These are phyloP conservation scores for Megaceryle maxima DNA, from an alignment of 2,113 vertebrate species.

Conservation along the genomic window DNA sequence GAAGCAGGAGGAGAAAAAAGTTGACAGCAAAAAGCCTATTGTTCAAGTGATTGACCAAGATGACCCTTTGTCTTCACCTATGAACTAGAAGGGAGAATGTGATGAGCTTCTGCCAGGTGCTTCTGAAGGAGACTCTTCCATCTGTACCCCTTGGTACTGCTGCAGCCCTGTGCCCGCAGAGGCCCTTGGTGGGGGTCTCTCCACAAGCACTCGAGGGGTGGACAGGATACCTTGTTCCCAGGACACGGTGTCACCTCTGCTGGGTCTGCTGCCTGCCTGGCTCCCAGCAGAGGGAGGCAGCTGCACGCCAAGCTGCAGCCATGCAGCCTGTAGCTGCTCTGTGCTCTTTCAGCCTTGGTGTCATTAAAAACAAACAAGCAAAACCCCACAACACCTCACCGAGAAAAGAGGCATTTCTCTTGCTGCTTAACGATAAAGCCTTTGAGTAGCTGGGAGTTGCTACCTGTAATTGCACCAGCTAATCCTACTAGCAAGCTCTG, in stretches of 20 bases:
- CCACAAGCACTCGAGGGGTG: background rate
- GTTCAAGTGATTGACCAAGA: background rate
- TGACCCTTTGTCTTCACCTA: no score
- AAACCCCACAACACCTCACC: background rate
- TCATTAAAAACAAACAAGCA: background rate
- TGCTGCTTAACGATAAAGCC: background rate
- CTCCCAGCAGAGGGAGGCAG: conserved; percentile 60
- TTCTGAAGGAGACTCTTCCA: background rate
- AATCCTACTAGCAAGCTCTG: background rate
- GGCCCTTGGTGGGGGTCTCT: no score
- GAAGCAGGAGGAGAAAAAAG: no score
- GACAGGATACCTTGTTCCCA: background rate
- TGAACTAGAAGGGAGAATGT: background rate
- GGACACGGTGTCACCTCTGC: background rate
- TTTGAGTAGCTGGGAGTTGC: background rate
- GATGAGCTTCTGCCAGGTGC: background rate
- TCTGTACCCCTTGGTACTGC: background rate
- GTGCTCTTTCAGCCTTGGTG: background rate
- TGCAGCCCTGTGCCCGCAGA: background rate
- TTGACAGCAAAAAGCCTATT: background rate
- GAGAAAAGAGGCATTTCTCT: background rate
- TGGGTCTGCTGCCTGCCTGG: background rate
- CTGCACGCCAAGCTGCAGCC: background rate
- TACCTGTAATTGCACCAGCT: conserved; percentile 23
- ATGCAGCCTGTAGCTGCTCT: background rate